These are phyloP conservation scores for Laticauda colubrina DNA, from an alignment of 2,113 vertebrate genomes.

Conservation along the genomic window DNA sequence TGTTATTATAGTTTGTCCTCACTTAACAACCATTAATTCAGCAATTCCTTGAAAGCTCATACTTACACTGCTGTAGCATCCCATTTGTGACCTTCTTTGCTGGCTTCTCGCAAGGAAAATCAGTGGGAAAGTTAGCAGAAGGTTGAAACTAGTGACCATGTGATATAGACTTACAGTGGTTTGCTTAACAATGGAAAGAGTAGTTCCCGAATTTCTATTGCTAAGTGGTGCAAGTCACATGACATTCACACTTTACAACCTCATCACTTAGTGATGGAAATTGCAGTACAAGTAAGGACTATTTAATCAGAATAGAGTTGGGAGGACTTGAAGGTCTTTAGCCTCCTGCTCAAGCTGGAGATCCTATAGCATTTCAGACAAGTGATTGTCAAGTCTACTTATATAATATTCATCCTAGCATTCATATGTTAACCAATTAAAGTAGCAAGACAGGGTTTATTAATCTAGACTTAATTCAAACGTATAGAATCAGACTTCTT, in stretches of 20 bases:
- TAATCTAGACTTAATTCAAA: not conserved
- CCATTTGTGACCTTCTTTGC: no score
- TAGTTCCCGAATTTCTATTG: not conserved
- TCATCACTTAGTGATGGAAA: not conserved
- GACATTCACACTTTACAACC: not conserved
- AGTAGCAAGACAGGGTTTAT: not conserved
- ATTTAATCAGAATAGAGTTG: not conserved
- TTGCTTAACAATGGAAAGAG: not conserved
- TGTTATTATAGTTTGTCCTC: not conserved
- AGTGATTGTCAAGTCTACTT: no score
- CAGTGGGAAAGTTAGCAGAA: not conserved
- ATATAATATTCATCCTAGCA: not conserved
- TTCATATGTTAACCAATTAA: not conserved
- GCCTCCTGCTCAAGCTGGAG: no score
- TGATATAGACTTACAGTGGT: not conserved
- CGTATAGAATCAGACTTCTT: not conserved
- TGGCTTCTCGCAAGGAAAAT: no score
- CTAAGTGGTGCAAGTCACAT: not conserved
- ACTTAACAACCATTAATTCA: not conserved
- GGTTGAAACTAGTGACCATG: not conserved
- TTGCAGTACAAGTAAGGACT: not conserved
- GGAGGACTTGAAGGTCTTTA: no score
- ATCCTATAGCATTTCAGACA: no score
- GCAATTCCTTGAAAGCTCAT: not conserved
- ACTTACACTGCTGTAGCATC: no score